Evolutionary conservation across 2,113 vertebrate genomes (phyloP).

Genomic region (Etheostoma cragini): DNA sequence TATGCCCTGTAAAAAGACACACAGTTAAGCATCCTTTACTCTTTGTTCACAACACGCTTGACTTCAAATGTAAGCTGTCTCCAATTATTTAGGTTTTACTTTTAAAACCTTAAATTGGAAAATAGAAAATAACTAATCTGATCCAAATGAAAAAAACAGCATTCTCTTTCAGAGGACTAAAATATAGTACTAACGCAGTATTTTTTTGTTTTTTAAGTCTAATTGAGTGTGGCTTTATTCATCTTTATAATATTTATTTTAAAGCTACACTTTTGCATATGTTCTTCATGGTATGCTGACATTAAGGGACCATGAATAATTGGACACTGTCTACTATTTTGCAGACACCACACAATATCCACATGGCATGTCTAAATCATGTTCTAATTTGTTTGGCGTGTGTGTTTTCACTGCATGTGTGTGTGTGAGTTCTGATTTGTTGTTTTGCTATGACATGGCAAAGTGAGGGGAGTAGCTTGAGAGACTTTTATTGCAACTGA

Average conservation of each 20-base stretch:
- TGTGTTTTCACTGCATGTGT: neutral
- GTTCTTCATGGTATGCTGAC: neutral
- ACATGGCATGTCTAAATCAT: conserved; percentile 48
- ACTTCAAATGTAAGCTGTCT: conserved; percentile 55
- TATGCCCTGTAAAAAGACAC: conserved; percentile 63
- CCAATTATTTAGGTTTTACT: conserved; percentile 70
- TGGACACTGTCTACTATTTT: conserved; percentile 58
- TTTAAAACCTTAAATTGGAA: conserved; percentile 29
- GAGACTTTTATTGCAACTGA: neutral
- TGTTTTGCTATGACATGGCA: conserved; percentile 2
- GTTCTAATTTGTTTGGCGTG: conserved; percentile 15
- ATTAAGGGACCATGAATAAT: conserved; percentile 63
- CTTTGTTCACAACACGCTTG: conserved; percentile 44
- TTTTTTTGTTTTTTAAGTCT: conserved; percentile 18
- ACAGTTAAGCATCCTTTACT: conserved; percentile 68
- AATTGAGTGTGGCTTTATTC: conserved; percentile 36
- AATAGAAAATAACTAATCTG: conserved; percentile 14
- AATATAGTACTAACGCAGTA: conserved; percentile 18
- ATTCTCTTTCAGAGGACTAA: conserved; percentile 35
- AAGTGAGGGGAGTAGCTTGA: neutral
- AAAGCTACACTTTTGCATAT: conserved; percentile 14
- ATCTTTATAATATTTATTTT: conserved; percentile 4
- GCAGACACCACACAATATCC: conserved; percentile 27
- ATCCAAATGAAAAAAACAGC: conserved; percentile 33
- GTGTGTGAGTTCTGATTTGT: neutral